A percentile compares a stretch with the other conserved stretches of the same genome.
Conservation (phyloP, 2,113 vertebrate genomes). For the Eolophus roseicapilla region DNA sequence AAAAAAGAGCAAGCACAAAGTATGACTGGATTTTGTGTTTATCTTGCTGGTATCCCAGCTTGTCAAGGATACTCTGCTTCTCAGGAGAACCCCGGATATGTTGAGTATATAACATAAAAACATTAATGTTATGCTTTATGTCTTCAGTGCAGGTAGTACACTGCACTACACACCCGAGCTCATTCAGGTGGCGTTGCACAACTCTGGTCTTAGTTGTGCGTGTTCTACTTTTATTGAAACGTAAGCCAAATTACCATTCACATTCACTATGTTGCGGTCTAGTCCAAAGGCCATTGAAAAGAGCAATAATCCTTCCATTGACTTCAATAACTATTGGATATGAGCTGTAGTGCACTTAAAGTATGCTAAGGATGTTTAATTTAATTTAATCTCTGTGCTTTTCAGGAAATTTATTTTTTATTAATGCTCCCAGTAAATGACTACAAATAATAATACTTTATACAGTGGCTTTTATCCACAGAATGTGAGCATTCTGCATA, state of each 20-base stretch:
- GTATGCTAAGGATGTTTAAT: background rate
- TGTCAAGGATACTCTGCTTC: background rate
- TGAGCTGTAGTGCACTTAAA: constrained; percentile 15
- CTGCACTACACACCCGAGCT: background rate
- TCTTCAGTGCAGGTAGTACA: background rate
- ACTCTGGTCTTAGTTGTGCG: background rate
- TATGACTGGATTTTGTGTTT: constrained; percentile 40
- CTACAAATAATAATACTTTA: background rate
- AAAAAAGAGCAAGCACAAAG: constrained; percentile 47
- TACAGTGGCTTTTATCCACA: background rate
- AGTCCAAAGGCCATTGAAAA: background rate
- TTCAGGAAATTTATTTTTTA: constrained; percentile 4
- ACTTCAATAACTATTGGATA: background rate
- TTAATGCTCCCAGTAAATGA: background rate
- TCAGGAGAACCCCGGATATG: background rate
- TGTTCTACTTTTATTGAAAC: background rate
- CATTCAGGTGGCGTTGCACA: background rate
- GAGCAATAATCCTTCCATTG: constrained; percentile 14
- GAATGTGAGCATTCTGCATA: background rate
- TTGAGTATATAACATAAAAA: background rate
- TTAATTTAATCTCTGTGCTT: background rate
- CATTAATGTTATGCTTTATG: background rate
- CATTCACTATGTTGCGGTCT: background rate
- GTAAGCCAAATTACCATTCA: background rate
- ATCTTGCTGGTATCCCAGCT: background rate